These are phyloP conservation scores for Margaritifera margaritifera DNA, from an alignment of 2,888 invertebrate species.

Conservation along the genomic window DNA sequence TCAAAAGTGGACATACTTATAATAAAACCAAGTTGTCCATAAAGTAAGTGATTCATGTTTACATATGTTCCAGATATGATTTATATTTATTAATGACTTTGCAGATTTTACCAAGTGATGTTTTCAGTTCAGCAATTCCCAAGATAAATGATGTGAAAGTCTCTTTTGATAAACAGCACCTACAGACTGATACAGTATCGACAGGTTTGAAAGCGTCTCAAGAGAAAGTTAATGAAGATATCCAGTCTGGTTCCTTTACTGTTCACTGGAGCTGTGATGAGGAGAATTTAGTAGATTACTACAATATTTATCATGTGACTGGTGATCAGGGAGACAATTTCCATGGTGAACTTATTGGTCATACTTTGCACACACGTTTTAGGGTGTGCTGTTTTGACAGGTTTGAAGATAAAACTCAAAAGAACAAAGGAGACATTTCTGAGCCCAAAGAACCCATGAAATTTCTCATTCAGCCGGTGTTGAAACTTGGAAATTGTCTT, in stretches of 20 bases:
- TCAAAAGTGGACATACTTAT: no score
- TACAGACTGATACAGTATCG: background rate
- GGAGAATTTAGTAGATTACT: conserved; percentile 1
- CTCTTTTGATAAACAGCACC: background rate
- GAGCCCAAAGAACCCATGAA: conserved; percentile 1
- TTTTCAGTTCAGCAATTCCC: no score
- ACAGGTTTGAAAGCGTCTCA: background rate
- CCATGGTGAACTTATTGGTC: conserved; percentile 24
- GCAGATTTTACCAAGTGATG: no score
- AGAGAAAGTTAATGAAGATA: background rate
- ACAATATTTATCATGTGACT: conserved; percentile 3
- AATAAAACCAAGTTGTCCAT: no score
- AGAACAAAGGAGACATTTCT: no score
- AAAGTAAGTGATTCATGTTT: no score
- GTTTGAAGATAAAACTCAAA: no score
- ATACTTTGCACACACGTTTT: conserved; percentile 26
- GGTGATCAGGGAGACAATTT: background rate
- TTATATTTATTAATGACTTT: no score
- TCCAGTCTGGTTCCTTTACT: background rate
- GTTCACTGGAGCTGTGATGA: conserved; percentile 3
- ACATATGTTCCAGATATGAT: no score
- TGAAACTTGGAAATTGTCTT: conserved; percentile 20
- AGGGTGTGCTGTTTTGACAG: conserved; percentile 37
- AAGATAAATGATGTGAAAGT: no score
- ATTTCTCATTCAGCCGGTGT: conserved; percentile 34